Base-by-base conservation (phyloP, 2,888 invertebrate genomes). In the Eupithecia exiguata region DNA sequence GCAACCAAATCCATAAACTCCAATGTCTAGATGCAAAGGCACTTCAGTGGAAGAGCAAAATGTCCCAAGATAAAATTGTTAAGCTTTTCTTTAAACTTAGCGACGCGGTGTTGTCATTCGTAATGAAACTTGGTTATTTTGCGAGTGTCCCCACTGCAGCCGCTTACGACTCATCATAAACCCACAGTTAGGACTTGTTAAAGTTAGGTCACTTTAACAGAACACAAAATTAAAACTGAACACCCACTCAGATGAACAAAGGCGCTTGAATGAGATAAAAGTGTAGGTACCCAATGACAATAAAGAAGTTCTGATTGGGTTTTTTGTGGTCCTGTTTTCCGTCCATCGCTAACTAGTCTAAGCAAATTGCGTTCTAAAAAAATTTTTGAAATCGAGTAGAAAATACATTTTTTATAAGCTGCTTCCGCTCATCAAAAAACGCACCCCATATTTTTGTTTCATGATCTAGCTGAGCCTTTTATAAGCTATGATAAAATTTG, bases 121-220 rank as follows among this genome's bases (percentile, higher is more conserved):
- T 80, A 82, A 81, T 81, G 78, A 78, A 76, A 82, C 79, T 80
- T 75, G 78, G 80, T 82, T 81, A 82, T 83, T 82, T 80, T 74
- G 80, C 81, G 74, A 82, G 82, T 82, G 76, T 78, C 75, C 76
- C 74, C 79, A 75, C 78, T 81, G 81, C 80, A 80, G 72, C 73
- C 77, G 78, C 79, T 79, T 80, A 82, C 77, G 80, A 77, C 80
- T 80, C 80, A 53, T 77, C 81, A 72, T 75, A 75, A 72, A 75
- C 30, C 40, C 70, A 72, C 68, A 75, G 72, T 61, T 21, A 43
- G 61, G 14, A 5, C 38, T 30, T 49, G 3, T 69, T 62, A 38
- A 43, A 71, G 71, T 66, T 66, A 46, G 58, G 30, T 43, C 62
- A 62, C 79, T 63, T 21, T 38, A 36, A 40, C 16, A 21, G 63